Conservation (phyloP, 2,113 vertebrate species). For the Eudorcas thomsonii region DNA sequence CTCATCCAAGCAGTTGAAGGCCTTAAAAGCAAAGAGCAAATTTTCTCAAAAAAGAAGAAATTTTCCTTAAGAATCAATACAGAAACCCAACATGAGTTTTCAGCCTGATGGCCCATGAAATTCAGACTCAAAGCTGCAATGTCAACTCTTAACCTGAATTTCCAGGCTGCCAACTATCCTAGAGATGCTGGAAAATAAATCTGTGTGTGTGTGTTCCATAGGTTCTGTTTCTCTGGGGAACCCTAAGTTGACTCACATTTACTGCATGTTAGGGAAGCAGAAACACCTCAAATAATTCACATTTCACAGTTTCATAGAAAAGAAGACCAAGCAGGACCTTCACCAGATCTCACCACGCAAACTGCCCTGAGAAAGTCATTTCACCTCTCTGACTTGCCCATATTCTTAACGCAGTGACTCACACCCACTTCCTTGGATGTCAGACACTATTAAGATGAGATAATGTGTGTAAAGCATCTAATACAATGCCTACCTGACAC, state of each 20-base stretch:
- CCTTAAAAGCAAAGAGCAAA: not conserved
- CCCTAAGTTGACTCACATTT: not conserved
- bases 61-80: not conserved
- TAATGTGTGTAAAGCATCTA: not conserved
- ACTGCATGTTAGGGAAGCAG: not conserved
- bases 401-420: not conserved
- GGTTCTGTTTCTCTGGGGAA: not conserved
- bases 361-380: not conserved
- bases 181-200: not conserved
- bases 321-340: not conserved
- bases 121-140: not conserved
- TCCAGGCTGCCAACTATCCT: not conserved
- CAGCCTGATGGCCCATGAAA: not conserved
- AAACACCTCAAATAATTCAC: not conserved
- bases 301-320: not conserved
- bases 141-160: not conserved
- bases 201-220: not conserved
- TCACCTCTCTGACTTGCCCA: not conserved
- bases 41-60: not conserved
- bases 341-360: not conserved
- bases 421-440: not conserved
- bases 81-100: not conserved
- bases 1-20: not conserved
- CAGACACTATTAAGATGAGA: not conserved
- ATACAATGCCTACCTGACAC: not conserved